Evolutionary conservation across 2,113 vertebrate genomes (phyloP).

Genomic region (Vulpes lagopus): DNA sequence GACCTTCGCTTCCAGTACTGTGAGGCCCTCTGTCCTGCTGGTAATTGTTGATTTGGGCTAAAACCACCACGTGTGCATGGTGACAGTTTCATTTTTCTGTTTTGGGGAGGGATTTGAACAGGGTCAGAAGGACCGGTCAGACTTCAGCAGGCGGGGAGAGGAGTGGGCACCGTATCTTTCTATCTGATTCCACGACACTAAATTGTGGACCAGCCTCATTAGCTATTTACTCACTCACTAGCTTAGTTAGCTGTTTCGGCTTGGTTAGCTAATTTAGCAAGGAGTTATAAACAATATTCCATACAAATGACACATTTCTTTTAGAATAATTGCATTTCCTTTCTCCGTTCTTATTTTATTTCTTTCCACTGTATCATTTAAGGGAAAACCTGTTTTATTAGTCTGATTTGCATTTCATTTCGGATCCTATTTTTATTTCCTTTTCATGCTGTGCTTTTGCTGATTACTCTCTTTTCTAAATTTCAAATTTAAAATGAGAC

Average conservation of each 20-base stretch:
- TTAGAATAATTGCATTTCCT: slow-evolving; percentile 43
- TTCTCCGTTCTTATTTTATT: slow-evolving; percentile 48
- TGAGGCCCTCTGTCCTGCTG: neutral
- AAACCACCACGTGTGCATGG: neutral
- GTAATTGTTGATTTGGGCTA: neutral
- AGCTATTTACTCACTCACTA: slow-evolving; percentile 29
- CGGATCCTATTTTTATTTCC: slow-evolving; percentile 23
- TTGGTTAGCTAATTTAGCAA: slow-evolving; percentile 54
- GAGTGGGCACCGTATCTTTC: neutral
- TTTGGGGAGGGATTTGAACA: slow-evolving; percentile 45
- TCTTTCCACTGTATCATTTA: slow-evolving; percentile 50
- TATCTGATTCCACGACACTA: slow-evolving; percentile 47
- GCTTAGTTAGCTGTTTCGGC: slow-evolving; percentile 25
- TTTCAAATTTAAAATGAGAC: slow-evolving; percentile 49
- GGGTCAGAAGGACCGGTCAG: slow-evolving; percentile 24
- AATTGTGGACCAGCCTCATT: slow-evolving; percentile 54
- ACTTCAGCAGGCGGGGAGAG: slow-evolving; percentile 2
- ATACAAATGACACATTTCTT: slow-evolving; percentile 61
- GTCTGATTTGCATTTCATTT: slow-evolving; percentile 26
- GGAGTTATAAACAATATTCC: slow-evolving; percentile 53
- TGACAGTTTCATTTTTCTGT: slow-evolving; percentile 40
- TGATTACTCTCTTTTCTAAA: slow-evolving; percentile 49
- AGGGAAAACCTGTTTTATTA: slow-evolving; percentile 30
- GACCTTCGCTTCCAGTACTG: neutral
- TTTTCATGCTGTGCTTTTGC: slow-evolving; percentile 4